These are phyloP conservation scores for Argyrosomus japonicus DNA, from an alignment of 2,113 vertebrate genomes.

Conservation along the genomic window DNA sequence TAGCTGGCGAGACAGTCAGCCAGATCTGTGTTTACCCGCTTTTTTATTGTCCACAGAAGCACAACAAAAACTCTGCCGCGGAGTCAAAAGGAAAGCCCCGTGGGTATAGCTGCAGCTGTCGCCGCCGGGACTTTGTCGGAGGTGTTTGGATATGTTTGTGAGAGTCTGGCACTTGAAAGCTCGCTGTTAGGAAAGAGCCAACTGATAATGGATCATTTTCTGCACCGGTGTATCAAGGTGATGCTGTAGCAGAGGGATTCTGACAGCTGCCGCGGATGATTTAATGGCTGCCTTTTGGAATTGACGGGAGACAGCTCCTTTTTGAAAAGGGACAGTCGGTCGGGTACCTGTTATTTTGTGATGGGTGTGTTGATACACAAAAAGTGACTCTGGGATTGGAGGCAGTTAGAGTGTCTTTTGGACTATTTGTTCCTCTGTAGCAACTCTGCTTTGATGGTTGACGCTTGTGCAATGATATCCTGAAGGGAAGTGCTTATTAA, in stretches of 20 bases:
- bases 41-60: constrained; percentile 18
- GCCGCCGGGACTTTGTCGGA: constrained; percentile 16
- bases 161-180: constrained; percentile 48
- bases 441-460: constrained; percentile 28
- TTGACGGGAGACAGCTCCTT: constrained; percentile 48
- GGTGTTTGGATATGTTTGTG: constrained; percentile 10
- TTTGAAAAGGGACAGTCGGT: constrained; percentile 43
- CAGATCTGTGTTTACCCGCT: constrained; percentile 18
- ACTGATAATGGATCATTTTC: constrained; percentile 59
- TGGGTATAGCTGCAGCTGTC: constrained; percentile 10
- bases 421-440: constrained; percentile 1
- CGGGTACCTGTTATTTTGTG: constrained; percentile 37
- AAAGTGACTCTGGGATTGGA: constrained; percentile 16
- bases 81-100: constrained; percentile 24
- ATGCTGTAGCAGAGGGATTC: constrained; percentile 1
- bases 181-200: constrained; percentile 8
- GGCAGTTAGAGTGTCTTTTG: constrained; percentile 10
- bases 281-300: constrained; percentile 47
- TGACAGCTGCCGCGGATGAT: constrained; percentile 53
- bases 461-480: neutral
- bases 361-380: constrained; percentile 29
- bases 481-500: constrained; percentile 24
- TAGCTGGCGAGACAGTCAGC: neutral
- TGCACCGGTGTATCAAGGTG: constrained; percentile 33
- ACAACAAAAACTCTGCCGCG: neutral